Percentiles rank a stretch among this genome's conserved stretches.
phyloP scores from a whole-genome alignment of 2,797 vertebrate species.

The Chelonia mydas region DNA sequence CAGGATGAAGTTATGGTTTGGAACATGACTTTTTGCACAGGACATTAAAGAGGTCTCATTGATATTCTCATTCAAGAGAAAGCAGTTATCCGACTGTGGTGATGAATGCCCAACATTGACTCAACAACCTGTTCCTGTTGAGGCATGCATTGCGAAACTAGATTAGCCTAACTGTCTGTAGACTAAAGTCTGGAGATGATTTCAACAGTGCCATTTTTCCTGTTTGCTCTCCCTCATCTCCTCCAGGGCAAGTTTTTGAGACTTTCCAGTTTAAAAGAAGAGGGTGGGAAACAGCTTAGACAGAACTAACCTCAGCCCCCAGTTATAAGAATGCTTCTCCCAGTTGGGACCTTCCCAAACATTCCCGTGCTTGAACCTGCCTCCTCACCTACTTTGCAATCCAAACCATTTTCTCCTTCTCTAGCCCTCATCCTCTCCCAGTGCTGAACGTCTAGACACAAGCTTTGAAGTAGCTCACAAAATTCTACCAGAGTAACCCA shows the following conservation, averaged over 20 bases:
- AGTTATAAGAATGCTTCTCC: background rate
- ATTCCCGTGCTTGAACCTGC: background rate
- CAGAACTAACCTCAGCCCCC: background rate
- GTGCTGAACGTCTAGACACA: background rate
- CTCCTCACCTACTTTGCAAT: background rate
- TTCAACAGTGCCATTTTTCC: background rate
- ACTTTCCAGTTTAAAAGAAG: background rate
- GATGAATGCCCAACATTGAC: background rate
- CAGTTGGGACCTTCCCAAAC: background rate
- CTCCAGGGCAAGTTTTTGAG: accelerated
- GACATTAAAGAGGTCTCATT: background rate
- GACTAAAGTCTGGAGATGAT: background rate
- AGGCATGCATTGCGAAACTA: background rate
- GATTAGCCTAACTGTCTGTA: background rate
- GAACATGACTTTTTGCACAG: background rate
- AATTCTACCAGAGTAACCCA: background rate
- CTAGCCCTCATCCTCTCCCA: background rate
- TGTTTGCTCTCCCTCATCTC: background rate
- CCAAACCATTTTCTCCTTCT: background rate
- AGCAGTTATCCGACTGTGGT: background rate
- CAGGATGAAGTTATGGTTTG: accelerated
- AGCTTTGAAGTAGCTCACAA: background rate
- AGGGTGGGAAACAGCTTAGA: background rate
- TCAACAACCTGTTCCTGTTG: background rate
- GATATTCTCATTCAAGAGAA: background rate